A percentile compares a stretch with the other conserved stretches of the same genome.
These are phyloP conservation scores for Lordiphosa collinella DNA, from an alignment of 1,140 invertebrate genomes.

Conservation along the genomic window DNA sequence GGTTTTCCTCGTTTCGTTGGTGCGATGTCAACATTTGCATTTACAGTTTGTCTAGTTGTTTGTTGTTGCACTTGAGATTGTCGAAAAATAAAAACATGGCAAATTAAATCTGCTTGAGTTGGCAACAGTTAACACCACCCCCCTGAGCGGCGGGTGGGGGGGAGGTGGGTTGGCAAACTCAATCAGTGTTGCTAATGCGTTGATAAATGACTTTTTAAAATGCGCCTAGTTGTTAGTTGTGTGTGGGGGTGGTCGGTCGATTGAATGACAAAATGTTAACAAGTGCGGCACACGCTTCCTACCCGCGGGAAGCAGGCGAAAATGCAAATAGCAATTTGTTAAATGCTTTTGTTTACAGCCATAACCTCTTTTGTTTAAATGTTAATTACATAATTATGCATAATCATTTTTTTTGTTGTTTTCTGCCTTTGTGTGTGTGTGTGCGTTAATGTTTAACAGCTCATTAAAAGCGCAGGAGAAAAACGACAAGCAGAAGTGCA, in stretches of 20 bases:
- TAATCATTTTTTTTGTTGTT: slow-evolving; percentile 59
- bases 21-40: slow-evolving; percentile 75
- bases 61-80: slow-evolving; percentile 63
- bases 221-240: slow-evolving; percentile 38
- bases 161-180: slow-evolving; percentile 29
- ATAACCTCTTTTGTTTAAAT: slow-evolving; percentile 75
- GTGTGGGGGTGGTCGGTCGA: background rate
- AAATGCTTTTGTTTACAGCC: slow-evolving; percentile 62
- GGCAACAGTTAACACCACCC: slow-evolving; percentile 68
- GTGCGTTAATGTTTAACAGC: slow-evolving; percentile 65
- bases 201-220: slow-evolving; percentile 75
- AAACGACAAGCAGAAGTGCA: background rate
- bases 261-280: slow-evolving; percentile 35
- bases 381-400: slow-evolving; percentile 79
- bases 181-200: slow-evolving; percentile 71
- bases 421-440: slow-evolving; percentile 15
- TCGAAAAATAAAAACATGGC: slow-evolving; percentile 59
- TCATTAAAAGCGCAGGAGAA: slow-evolving; percentile 64
- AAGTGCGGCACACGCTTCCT: slow-evolving; percentile 28
- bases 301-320: slow-evolving; percentile 1
- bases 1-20: slow-evolving; percentile 18
- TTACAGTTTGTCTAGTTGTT: slow-evolving; percentile 67
- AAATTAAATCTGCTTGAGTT: slow-evolving; percentile 78
- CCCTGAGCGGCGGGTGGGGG: background rate
- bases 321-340: slow-evolving; percentile 67